Evolutionary conservation across 2,797 vertebrate genomes (phyloP).

Genomic region (Sylvilagus floridanus): DNA sequence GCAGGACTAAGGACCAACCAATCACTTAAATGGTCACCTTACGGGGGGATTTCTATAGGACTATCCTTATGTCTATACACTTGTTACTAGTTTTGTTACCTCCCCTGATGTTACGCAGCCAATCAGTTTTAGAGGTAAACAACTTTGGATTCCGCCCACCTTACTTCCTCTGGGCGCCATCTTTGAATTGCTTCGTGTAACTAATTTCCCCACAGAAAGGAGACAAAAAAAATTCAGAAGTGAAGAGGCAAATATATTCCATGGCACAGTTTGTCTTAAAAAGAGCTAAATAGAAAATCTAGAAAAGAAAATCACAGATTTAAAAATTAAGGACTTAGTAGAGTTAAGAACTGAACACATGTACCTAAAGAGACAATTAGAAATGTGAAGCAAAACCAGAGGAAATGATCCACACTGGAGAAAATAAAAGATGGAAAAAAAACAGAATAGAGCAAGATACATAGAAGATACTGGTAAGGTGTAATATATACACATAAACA

Average conservation of each 20-base stretch:
- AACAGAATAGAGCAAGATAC: neutral
- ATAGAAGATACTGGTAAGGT: neutral
- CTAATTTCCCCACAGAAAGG: neutral
- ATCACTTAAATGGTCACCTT: no score
- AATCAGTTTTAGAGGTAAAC: no score
- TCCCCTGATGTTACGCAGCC: no score
- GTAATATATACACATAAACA: neutral
- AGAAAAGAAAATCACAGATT: neutral
- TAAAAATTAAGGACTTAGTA: neutral
- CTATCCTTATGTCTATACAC: no score
- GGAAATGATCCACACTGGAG: neutral
- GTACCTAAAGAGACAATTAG: neutral
- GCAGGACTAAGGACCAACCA: no score
- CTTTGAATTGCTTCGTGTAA: no score
- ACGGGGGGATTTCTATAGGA: no score
- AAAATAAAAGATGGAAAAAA: neutral
- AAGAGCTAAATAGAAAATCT: neutral
- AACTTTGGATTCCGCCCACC: no score
- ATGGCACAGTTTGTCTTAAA: neutral
- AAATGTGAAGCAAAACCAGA: neutral
- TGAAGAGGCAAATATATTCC: neutral
- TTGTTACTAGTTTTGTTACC: no score
- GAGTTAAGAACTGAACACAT: neutral
- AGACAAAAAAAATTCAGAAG: neutral
- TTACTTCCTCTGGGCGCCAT: no score